Evolutionary conservation across 2,888 invertebrate genomes (phyloP).

Genomic region (Pyrrhia umbra): DNA sequence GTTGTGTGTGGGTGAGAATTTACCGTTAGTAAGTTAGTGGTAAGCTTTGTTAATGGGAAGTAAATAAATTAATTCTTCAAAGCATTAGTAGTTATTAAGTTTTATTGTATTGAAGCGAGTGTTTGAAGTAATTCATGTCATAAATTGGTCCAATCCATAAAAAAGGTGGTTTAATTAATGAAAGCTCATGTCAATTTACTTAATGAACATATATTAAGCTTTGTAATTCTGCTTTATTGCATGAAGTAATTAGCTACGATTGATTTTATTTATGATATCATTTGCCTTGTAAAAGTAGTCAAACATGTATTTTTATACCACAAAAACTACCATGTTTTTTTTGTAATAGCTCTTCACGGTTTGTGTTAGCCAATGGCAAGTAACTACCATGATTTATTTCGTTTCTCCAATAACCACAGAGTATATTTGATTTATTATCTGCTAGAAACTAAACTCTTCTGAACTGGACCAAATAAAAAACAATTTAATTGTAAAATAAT

Average conservation of each 20-base stretch:
- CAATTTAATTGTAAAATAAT: background rate
- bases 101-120: slow-evolving; percentile 6
- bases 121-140: slow-evolving; percentile 27
- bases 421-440: background rate
- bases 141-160: slow-evolving; percentile 39
- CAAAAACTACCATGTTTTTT: too few species aligned
- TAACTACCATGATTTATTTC: too few species aligned
- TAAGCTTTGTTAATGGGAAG: slow-evolving; percentile 35
- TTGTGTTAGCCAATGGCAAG: too few species aligned
- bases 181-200: slow-evolving; percentile 19
- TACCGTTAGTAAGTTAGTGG: slow-evolving; percentile 32
- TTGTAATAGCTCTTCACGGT: too few species aligned
- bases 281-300: background rate
- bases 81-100: slow-evolving; percentile 30
- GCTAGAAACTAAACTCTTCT: background rate
- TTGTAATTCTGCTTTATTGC: slow-evolving; percentile 12
- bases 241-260: background rate
- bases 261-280: background rate
- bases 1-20: slow-evolving; percentile 9
- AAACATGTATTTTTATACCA: too few species aligned
- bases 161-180: slow-evolving; percentile 6
- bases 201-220: slow-evolving; percentile 22
- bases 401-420: too few species aligned
- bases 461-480: slow-evolving; percentile 45
- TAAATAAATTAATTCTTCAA: slow-evolving; percentile 26